phyloP scores from a whole-genome alignment of 2,113 vertebrate genomes.

The Gopherus flavomarginatus region DNA sequence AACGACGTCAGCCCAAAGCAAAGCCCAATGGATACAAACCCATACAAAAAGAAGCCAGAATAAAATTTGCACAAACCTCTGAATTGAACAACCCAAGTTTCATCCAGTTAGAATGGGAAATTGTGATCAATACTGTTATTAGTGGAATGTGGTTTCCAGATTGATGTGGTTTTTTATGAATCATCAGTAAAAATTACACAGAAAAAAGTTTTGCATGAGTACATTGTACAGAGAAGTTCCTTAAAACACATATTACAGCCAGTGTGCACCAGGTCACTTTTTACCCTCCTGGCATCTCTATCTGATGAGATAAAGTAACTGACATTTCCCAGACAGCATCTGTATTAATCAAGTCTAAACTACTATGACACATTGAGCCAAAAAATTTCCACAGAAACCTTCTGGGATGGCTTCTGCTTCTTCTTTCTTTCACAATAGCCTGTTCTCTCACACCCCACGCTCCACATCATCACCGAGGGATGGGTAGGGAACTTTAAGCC shows the following conservation, averaged over 20 bases:
- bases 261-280: not conserved
- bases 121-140: not conserved
- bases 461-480: too few relatives aligned
- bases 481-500: not conserved
- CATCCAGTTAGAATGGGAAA: not conserved
- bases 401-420: too few relatives aligned
- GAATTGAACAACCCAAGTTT: not conserved
- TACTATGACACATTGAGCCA: too few relatives aligned
- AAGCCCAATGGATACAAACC: not conserved
- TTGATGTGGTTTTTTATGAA: not conserved
- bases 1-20: not conserved
- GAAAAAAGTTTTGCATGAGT: not conserved
- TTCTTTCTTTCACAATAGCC: too few relatives aligned
- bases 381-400: too few relatives aligned
- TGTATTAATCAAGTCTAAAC: too few relatives aligned
- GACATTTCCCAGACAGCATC: not conserved
- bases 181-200: not conserved
- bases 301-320: not conserved
- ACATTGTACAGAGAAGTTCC: not conserved
- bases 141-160: not conserved
- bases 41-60: not conserved
- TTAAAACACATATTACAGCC: not conserved
- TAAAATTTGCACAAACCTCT: not conserved
- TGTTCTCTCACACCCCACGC: too few relatives aligned
- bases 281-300: not conserved